Conservation (phyloP, 1,140 invertebrate species). For the Zaprionus tsacasi region DNA sequence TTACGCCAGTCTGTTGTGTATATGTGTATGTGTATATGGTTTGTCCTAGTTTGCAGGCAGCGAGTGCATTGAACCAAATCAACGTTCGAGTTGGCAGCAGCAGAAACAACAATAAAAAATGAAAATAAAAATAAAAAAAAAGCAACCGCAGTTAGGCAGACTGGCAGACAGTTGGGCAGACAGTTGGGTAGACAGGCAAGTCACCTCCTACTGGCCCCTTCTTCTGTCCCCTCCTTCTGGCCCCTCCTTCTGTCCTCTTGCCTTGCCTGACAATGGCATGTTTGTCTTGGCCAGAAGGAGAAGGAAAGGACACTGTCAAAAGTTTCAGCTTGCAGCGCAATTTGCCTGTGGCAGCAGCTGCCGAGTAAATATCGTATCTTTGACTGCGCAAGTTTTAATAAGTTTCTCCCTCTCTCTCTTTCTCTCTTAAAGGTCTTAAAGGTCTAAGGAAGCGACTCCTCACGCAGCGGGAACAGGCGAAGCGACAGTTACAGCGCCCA, state of each 20-base stretch:
- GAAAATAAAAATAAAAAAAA: conserved; percentile 4
- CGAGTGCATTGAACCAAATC: conserved; percentile 18
- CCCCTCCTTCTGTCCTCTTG: no score
- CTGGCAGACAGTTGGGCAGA: conserved; percentile 18
- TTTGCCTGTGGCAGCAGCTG: conserved; percentile 17
- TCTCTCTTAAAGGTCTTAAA: not conserved
- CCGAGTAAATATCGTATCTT: conserved; percentile 28
- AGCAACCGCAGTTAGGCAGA: conserved; percentile 12
- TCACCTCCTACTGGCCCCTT: not conserved
- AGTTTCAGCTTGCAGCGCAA: conserved; percentile 21
- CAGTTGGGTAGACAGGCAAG: not conserved
- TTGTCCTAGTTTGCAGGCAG: conserved; percentile 61
- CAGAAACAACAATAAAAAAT: conserved; percentile 3
- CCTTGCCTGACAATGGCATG: conserved; percentile 21
- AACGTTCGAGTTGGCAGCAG: conserved; percentile 9
- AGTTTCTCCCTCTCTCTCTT: not conserved
- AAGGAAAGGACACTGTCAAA: conserved; percentile 10
- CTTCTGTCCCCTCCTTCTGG: conserved; percentile 7
- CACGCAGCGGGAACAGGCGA: not conserved
- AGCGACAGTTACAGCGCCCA: not conserved
- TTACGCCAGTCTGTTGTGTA: conserved; percentile 27
- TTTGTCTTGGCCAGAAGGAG: conserved; percentile 25
- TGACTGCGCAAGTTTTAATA: conserved; percentile 42
- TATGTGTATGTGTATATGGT: conserved; percentile 9
- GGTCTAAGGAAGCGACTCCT: not conserved